Evolutionary conservation across 2,797 vertebrate species (phyloP).

Genomic region (Pseudotriccus pelzelni): DNA sequence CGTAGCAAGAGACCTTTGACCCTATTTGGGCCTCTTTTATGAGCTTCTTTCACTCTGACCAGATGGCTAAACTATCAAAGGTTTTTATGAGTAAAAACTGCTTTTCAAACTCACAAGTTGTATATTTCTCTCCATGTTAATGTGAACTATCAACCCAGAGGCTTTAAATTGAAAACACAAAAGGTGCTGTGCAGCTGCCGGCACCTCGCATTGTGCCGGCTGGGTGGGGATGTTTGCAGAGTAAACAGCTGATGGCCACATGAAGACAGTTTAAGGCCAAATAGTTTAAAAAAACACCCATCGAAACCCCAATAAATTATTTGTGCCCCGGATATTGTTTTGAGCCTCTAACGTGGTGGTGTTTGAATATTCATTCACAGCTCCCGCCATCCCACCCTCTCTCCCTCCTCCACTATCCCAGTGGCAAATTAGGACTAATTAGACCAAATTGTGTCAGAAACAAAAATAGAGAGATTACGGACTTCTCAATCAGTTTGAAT

Average conservation of each 20-base stretch:
- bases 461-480: constrained; percentile 23
- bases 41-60: constrained; percentile 89
- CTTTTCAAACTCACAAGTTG: constrained; percentile 81
- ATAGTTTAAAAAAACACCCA: constrained; percentile 63
- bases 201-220: constrained; percentile 47
- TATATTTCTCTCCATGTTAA: constrained; percentile 76
- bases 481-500: background rate
- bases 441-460: constrained; percentile 29
- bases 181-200: constrained; percentile 68
- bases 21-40: constrained; percentile 96
- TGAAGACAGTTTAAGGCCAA: constrained; percentile 71
- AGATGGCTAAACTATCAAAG: constrained; percentile 99
- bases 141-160: constrained; percentile 72
- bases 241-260: constrained; percentile 77
- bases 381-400: background rate
- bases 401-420: background rate
- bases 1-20: constrained; percentile 92
- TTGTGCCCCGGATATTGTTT: constrained; percentile 40
- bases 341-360: background rate
- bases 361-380: background rate
- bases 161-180: constrained; percentile 74
- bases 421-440: constrained; percentile 50
- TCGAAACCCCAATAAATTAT: constrained; percentile 66
- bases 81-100: constrained; percentile 98
- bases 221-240: constrained; percentile 67